phyloP scores from a whole-genome alignment of 53 echinoderm and acorn worm genomes.

The Hippasteria phrygiana region DNA sequence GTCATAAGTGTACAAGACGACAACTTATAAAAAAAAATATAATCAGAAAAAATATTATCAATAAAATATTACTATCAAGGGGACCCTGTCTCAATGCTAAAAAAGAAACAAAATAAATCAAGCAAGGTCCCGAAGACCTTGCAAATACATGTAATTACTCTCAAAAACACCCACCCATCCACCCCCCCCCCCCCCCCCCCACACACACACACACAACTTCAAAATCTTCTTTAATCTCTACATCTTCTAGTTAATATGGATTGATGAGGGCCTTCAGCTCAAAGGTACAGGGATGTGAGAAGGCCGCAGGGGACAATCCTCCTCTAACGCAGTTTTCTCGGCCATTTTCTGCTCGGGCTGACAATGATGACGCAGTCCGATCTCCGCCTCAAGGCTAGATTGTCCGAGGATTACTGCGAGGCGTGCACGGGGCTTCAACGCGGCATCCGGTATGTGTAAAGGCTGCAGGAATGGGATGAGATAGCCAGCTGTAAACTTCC shows the following conservation, averaged over 20 bases:
- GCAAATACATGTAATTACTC: not conserved
- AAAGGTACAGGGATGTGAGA: not conserved
- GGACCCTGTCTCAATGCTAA: no score
- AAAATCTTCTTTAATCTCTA: not conserved
- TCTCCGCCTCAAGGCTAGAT: constrained; percentile 34
- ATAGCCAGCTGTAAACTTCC: no score
- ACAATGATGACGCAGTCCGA: not conserved
- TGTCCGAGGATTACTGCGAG: not conserved
- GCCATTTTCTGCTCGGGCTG: constrained; percentile 30
- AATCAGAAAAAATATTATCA: no score
- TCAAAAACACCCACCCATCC: no score
- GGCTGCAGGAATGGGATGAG: no score
- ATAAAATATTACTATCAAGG: no score
- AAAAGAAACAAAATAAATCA: not conserved
- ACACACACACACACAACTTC: not conserved
- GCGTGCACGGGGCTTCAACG: no score
- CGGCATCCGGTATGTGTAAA: not conserved
- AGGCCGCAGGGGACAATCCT: not conserved
- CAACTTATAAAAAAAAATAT: no score
- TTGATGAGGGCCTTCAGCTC: not conserved
- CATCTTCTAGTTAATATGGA: not conserved
- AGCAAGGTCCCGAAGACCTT: not conserved
- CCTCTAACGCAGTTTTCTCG: not conserved
- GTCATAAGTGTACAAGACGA: no score
- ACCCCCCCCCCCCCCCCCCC: not conserved